Base-by-base conservation (phyloP, 1,140 invertebrate species). In the Eupeodes corollae region DNA sequence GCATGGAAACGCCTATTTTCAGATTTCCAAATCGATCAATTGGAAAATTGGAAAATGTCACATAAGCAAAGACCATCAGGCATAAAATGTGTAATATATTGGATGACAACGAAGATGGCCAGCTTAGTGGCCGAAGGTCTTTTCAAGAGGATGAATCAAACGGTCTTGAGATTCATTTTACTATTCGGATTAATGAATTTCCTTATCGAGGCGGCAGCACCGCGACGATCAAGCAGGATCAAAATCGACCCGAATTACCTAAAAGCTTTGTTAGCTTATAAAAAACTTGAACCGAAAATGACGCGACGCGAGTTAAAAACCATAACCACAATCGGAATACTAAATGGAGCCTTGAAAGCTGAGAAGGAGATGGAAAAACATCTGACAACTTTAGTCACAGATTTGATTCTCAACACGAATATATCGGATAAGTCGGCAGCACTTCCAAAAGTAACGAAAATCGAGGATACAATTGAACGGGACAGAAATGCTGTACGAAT, bases 301-400 rank as follows among this genome's bases (percentile, higher is more conserved):
- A 30, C 65, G 14, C 51, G 56, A 8, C 44, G 45, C 6, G 63
- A 67, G 19, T 45, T 67, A 3, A 39, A 52, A 5, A 57, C 57
- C 0, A 16, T 67, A 13, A 61, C 56, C 2, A 56, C 52, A 0
- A 52, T 67, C 5, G 64, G 59, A 2, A 30, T 67, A 3, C 47
- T 67, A 1, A 64, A 66, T 19, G 64, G 64, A 0, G 61, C 59
- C 0, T 51, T 52, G 1, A 47, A 59, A 35, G 57, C 58, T 0
- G 59, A 67, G 47, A 40, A 59, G 35, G 49, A 52, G 10, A 64
- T 67, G 59, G 58, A 63, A 15, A 44, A 62, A 44, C 44, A 67
- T 19, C 38, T 67, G 40, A 56, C 59, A 37, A 45, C 34, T 2
- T 47, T 47, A 8, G 43, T 67, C 6, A 48, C 47, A 21, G 60